Conservation (phyloP, 2,113 vertebrate genomes). For the Ploceus nigricollis region DNA sequence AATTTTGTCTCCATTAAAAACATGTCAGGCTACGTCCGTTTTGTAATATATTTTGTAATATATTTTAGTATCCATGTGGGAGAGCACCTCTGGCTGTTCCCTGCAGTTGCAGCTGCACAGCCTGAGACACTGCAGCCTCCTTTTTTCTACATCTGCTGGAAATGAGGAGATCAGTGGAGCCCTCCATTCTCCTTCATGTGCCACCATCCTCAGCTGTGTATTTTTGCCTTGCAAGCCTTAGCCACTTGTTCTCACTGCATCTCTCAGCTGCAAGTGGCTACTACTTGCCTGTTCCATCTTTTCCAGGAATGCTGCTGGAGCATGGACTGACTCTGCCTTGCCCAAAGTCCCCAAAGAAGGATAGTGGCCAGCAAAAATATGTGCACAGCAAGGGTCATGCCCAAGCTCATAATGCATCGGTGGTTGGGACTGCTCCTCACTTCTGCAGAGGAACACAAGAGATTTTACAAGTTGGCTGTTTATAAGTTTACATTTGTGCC, state of each 20-base stretch:
- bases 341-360: background rate
- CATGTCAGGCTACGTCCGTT: background rate
- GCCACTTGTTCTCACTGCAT: background rate
- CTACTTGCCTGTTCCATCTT: background rate
- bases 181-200: background rate
- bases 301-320: background rate
- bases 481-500: background rate
- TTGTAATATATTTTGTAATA: background rate
- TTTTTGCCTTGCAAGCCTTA: background rate
- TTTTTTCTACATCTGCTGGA: background rate
- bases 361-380: background rate
- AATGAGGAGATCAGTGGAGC: background rate
- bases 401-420: rapidly evolving
- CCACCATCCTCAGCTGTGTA: background rate
- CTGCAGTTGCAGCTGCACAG: background rate
- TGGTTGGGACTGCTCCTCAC: background rate
- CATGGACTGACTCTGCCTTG: background rate
- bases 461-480: background rate
- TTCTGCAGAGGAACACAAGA: background rate
- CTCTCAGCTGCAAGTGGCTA: background rate
- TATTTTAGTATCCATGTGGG: background rate
- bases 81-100: background rate
- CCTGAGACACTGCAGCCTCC: background rate
- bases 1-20: conserved; percentile 30
- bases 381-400: background rate